Evolutionary conservation across 2,888 invertebrate genomes (phyloP).

Genomic region (Tuta absoluta): DNA sequence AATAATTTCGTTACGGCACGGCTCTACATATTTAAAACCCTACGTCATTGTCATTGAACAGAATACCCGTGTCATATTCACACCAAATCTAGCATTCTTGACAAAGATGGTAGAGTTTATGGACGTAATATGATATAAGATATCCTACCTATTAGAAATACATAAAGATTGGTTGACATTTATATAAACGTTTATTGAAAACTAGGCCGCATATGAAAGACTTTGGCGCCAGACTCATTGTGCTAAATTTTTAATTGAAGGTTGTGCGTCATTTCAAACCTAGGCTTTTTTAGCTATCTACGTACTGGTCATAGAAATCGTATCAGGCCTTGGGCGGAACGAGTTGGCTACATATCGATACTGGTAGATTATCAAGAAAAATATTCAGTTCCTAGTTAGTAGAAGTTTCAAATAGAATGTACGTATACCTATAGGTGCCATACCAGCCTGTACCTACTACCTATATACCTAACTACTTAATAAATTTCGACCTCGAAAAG

Average conservation of each 20-base stretch:
- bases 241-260: constrained; percentile 29
- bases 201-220: constrained; percentile 43
- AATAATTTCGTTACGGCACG: not conserved
- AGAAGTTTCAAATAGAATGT: too few species aligned
- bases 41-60: not conserved
- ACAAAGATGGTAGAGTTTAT: constrained; percentile 6
- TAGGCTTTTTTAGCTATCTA: not conserved
- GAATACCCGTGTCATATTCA: not conserved
- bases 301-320: too few species aligned
- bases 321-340: too few species aligned
- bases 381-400: too few species aligned
- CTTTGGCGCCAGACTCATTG: constrained; percentile 42
- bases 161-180: constrained; percentile 20
- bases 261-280: constrained; percentile 7
- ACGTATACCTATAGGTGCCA: too few species aligned
- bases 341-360: too few species aligned
- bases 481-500: not conserved
- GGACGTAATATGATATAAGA: constrained; percentile 10
- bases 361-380: not conserved
- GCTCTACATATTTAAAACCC: not conserved
- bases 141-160: too few species aligned
- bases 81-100: not conserved
- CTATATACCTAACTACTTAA: too few species aligned
- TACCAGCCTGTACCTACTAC: too few species aligned
- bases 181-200: constrained; percentile 37